Evolutionary conservation across 2,113 vertebrate genomes (phyloP).

Genomic region (Naja naja): DNA sequence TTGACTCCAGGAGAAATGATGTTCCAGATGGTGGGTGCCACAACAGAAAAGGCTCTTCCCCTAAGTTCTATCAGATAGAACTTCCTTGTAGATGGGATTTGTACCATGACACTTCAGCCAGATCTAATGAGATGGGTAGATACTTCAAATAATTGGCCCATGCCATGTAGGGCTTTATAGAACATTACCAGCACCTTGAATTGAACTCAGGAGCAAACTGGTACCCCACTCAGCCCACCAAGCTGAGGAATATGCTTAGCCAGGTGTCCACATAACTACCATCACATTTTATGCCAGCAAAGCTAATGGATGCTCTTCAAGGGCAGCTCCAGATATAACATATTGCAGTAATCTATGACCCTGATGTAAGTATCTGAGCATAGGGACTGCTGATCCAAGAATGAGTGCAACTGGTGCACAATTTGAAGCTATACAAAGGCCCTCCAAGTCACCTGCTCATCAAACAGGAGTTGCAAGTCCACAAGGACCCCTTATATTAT

Average conservation of each 20-base stretch:
- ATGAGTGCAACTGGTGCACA: not conserved
- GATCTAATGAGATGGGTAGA: not conserved
- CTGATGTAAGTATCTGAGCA: not conserved
- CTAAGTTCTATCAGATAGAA: not conserved
- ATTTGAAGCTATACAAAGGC: not conserved
- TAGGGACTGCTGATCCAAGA: not conserved
- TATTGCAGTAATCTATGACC: not conserved
- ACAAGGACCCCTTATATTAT: not conserved
- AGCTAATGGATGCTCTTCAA: not conserved
- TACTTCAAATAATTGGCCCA: not conserved
- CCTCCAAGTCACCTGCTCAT: too few species aligned
- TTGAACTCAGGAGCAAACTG: not conserved
- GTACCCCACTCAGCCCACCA: not conserved
- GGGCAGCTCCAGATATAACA: not conserved
- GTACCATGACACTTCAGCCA: not conserved
- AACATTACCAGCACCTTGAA: not conserved
- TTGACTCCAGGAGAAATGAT: not conserved
- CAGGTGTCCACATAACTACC: not conserved
- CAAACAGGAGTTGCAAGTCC: not conserved
- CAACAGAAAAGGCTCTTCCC: not conserved
- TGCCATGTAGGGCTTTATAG: not conserved
- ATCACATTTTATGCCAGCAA: not conserved
- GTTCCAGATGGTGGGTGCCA: not conserved
- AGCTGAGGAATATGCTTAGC: not conserved
- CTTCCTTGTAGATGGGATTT: not conserved